A percentile compares a stretch with the other conserved stretches of the same genome.
Evolutionary conservation across 2,797 vertebrate species (phyloP).

Genomic region (Alcedo atthis): DNA sequence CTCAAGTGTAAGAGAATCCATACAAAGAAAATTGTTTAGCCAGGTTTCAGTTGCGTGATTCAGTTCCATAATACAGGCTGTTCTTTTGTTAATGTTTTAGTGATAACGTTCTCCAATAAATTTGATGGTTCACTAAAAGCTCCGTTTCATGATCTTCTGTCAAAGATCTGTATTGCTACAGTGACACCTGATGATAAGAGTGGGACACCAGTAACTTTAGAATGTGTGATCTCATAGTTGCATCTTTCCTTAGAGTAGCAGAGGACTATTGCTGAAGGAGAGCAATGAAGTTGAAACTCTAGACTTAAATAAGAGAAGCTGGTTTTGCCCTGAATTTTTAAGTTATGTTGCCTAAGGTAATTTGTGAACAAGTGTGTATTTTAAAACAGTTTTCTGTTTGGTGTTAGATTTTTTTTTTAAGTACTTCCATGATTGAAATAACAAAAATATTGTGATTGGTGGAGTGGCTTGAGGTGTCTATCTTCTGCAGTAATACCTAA

Average conservation of each 20-base stretch:
- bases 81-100: neutral
- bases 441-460: neutral
- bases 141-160: neutral
- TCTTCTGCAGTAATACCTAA: neutral
- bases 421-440: neutral
- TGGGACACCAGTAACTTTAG: neutral
- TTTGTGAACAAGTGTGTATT: neutral
- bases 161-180: neutral
- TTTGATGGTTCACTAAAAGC: neutral
- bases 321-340: neutral
- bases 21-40: neutral
- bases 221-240: neutral
- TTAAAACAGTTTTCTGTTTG: neutral
- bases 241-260: neutral
- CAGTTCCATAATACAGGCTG: neutral
- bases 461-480: neutral
- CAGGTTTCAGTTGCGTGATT: neutral
- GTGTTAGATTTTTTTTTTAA: neutral
- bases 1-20: neutral
- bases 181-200: neutral
- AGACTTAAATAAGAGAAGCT: neutral
- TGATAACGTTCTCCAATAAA: neutral
- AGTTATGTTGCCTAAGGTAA: neutral
- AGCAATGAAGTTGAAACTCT: neutral
- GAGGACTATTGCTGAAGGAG: conserved; percentile 21